Conservation (phyloP, 2,888 invertebrate species). For the Caenorhabditis angaria region DNA sequence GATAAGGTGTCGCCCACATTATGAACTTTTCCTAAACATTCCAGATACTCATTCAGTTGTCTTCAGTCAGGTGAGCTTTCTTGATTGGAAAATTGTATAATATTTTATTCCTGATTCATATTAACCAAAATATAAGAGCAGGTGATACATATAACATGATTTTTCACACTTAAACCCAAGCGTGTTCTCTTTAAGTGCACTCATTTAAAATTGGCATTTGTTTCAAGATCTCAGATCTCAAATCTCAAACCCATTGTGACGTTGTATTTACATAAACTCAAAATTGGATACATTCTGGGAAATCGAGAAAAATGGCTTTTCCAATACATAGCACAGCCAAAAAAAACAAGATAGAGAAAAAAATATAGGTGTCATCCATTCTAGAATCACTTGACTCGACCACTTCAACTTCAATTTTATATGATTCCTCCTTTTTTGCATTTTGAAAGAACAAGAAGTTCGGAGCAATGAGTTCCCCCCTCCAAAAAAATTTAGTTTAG, state of each 20-base stretch:
- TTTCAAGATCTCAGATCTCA: no score
- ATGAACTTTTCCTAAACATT: background rate
- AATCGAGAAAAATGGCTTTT: background rate
- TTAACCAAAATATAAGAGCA: no score
- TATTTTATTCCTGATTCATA: no score
- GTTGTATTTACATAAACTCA: background rate
- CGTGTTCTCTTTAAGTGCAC: no score
- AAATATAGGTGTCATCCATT: background rate
- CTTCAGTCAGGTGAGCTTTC: background rate
- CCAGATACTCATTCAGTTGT: background rate
- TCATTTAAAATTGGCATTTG: no score
- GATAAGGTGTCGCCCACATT: background rate
- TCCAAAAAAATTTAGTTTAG: background rate
- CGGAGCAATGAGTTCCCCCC: background rate
- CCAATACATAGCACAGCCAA: background rate
- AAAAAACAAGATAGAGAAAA: background rate
- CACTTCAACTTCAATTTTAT: conserved; percentile 1
- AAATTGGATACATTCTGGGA: no score
- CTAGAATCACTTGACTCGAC: conserved; percentile 2
- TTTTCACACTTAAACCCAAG: no score
- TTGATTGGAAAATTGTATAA: background rate
- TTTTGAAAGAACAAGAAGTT: background rate
- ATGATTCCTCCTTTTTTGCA: background rate
- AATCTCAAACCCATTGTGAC: background rate
- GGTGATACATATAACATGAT: no score